These are phyloP conservation scores for Tipula vernalis DNA, from an alignment of 2,888 invertebrate species.

Conservation along the genomic window DNA sequence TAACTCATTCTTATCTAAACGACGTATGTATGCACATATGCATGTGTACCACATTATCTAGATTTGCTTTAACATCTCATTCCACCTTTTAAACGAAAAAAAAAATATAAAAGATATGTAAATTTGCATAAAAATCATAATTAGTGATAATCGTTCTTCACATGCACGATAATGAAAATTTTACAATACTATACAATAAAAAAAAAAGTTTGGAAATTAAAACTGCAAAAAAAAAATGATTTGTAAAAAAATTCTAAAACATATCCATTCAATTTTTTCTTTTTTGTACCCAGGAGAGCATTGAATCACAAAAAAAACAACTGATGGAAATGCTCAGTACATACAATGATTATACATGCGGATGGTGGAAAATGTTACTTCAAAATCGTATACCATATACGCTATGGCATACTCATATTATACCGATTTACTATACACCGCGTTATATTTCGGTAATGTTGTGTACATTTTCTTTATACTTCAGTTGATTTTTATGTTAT, in stretches of 20 bases:
- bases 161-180: background rate
- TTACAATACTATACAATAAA: background rate
- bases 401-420: background rate
- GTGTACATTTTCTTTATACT: background rate
- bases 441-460: background rate
- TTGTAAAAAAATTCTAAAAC: background rate
- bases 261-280: background rate
- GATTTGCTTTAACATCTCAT: background rate
- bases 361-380: background rate
- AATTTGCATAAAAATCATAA: background rate
- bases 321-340: background rate
- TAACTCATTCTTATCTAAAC: no score
- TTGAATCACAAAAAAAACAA: background rate
- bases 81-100: background rate
- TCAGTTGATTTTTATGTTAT: background rate
- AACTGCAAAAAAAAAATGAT: background rate
- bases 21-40: no score
- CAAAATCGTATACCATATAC: background rate
- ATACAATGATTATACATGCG: background rate
- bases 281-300: background rate
- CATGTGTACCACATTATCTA: no score
- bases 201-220: background rate
- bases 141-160: background rate
- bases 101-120: background rate
- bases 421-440: background rate